Base-by-base conservation (phyloP, 2,797 vertebrate species). In the Pangasius sanitwongsei region DNA sequence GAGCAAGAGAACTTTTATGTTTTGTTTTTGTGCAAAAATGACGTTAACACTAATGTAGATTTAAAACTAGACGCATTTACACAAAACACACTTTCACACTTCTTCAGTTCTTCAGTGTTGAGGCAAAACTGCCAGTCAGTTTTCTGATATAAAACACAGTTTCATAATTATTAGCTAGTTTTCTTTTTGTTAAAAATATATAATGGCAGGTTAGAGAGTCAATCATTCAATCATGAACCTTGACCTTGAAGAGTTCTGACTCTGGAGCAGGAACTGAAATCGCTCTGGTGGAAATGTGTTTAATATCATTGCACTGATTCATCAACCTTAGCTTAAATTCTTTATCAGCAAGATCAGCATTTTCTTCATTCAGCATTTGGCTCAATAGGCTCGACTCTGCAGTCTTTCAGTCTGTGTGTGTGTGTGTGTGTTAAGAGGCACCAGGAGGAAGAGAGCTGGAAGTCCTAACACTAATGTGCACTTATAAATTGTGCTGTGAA, bases 291-390 rank as follows among this genome's bases (percentile, higher is more conserved):
- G 48, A 80, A 57, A 57, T 34, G 15, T 4, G 16, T 34, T 55
- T 80, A 57, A 55, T 20, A 28, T 34, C 50, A 80, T 0, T 34
- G 18, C 37, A 23, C 1, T 80, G 20, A 12, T 57, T 75, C 11
- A 74, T 41, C 37, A 75, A 48, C 72, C 28, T 28, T 48, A 44
- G 48, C 28, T 78, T 78, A 15, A 2, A 77, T 80, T 81, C 18
- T 11, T 81, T 81, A 81, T 81, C 25, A 59, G 34, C 34, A 83
- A 83, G 11, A 28, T 61, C 59, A 83, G 37, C 37, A 83, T 48
- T 65, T n/a, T 61, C 3, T 57, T 80, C 15, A 7, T 25, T 57
- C 11, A 61, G 1, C 48, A 37, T 6, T 57, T 53, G 75, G 23
- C 41, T 75, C 41, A 75, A 50, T 80, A 53, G 15, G 8, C 31